Base-by-base conservation (phyloP, 2,888 invertebrate species). In the Drosophila lutescens region DNA sequence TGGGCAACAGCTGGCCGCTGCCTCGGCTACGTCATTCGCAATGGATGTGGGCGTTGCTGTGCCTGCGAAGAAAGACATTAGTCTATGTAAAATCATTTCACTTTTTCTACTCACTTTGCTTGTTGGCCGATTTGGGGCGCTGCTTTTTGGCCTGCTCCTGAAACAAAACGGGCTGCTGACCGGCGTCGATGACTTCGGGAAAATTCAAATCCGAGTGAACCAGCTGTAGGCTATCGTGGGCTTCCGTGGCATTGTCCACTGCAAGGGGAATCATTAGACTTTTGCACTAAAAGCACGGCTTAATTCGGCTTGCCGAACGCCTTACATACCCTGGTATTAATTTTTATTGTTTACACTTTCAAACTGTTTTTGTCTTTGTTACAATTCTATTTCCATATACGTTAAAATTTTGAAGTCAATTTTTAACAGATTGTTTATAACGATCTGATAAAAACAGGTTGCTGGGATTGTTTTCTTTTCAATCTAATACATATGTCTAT, bases 81-180 rank as follows among this genome's bases (percentile, higher is more conserved):
- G 20, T 17, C 10, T 7, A 23, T 4, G 3, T 32, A 3, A 7
- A 17, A 15, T 12, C 1, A 5, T 8, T 17, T 1, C 5, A 9
- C 2, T 7, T 4, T 34, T 10, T 1, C 15, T 0, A 59, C 80
- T 68, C 43, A 85, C 85, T 85, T 75, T 85, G 85, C 58, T 85
- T 85, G 62, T 85, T 85, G 15, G 88, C 88, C 38, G 77, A 88
- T 50, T 88, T 85, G 38, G 85, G 88, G 2, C 88, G 88, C 51
- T 60, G 73, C 15, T 72, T 60, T 23, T 77, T 77, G 46, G 40
- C n/a, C 4, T 63, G 23, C 13, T 86, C 84, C 49, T 77, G 74
- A 26, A 77, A 80, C 8, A 65, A 49, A 4, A 83, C 79, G 13
- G 76, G 67, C n/a, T 67, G 69, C 17, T 74, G 17, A 9, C 46